Percentiles rank a stretch among this genome's conserved stretches.
These are phyloP conservation scores for Corythornis leucogaster DNA, from an alignment of 2,797 vertebrate genomes.

Conservation along the genomic window DNA sequence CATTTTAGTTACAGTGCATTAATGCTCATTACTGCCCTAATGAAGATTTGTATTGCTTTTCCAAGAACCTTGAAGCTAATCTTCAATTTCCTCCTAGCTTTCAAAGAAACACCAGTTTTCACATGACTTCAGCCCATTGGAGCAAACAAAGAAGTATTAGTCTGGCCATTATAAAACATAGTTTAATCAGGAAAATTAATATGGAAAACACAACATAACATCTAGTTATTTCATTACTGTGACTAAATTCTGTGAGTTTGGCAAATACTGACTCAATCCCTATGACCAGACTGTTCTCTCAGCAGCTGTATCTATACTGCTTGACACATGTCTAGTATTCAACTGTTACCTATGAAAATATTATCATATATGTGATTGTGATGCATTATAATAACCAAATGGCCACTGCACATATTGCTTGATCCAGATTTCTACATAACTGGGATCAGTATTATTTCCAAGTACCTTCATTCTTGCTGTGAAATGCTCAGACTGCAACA, in stretches of 20 bases:
- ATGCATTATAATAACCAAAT: not conserved
- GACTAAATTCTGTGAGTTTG: not conserved
- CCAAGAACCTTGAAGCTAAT: slow-evolving; percentile 60
- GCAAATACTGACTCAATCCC: not conserved
- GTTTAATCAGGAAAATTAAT: slow-evolving; percentile 32
- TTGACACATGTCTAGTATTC: not conserved
- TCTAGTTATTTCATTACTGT: slow-evolving; percentile 18
- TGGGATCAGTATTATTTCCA: not conserved
- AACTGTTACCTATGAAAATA: not conserved
- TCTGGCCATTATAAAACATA: not conserved
- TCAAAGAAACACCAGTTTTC: slow-evolving; percentile 51
- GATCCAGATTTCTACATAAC: not conserved
- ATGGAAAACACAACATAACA: slow-evolving; percentile 16
- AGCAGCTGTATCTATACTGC: not conserved
- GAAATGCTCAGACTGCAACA: not conserved
- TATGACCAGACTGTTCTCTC: not conserved
- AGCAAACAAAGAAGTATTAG: slow-evolving; percentile 29
- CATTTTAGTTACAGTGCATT: slow-evolving; percentile 74
- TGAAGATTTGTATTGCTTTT: slow-evolving; percentile 76
- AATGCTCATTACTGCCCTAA: slow-evolving; percentile 73
- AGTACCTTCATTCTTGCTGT: not conserved
- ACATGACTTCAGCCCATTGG: not conserved
- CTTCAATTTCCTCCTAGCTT: slow-evolving; percentile 55
- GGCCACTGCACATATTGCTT: not conserved
- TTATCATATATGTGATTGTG: not conserved